Conservation (phyloP, 2,888 invertebrate genomes). For the Entomobrya proxima region DNA sequence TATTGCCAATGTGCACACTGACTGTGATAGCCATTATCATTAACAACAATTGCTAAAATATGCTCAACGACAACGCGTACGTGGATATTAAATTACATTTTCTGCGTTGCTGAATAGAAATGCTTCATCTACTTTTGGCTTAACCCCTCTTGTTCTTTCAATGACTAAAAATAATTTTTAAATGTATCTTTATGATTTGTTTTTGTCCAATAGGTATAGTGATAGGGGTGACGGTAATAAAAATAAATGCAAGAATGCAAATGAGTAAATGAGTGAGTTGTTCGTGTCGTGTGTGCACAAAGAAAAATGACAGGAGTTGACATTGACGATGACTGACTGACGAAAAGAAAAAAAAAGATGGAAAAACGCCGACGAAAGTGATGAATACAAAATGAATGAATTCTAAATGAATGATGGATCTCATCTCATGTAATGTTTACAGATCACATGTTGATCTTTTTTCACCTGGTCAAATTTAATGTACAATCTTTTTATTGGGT, state of each 20-base stretch:
- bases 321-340: conserved; percentile 44
- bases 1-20: too few species aligned
- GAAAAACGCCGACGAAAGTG: conserved; percentile 16
- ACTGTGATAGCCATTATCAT: too few species aligned
- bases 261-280: conserved; percentile 5
- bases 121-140: too few species aligned
- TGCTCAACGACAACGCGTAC: too few species aligned
- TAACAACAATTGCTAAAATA: too few species aligned
- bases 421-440: background rate
- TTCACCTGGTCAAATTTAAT: conserved; percentile 41
- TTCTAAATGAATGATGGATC: conserved; percentile 6
- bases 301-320: conserved; percentile 40
- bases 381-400: background rate
- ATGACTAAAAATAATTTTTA: background rate
- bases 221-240: background rate
- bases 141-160: background rate
- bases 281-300: conserved; percentile 4
- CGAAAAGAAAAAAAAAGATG: background rate
- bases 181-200: background rate
- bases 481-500: background rate
- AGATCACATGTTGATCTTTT: conserved; percentile 53
- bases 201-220: background rate
- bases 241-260: background rate
- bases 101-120: too few species aligned
- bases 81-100: too few species aligned